A percentile compares a stretch with the other conserved stretches of the same genome.
These are phyloP conservation scores for Kradibia gibbosae DNA, from an alignment of 1,140 invertebrate genomes.

Conservation along the genomic window DNA sequence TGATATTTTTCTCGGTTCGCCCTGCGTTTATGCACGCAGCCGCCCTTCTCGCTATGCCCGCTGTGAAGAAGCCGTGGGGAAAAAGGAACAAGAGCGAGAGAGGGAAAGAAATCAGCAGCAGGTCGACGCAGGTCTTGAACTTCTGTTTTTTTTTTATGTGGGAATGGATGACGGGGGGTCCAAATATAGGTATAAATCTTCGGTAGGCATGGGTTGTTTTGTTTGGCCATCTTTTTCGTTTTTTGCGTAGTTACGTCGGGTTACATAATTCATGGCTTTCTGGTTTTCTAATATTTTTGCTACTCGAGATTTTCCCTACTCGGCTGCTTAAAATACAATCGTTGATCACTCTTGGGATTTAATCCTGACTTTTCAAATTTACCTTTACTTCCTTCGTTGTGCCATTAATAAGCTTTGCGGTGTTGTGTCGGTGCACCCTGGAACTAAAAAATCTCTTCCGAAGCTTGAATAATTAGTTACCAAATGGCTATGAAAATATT, in stretches of 20 bases:
- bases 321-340: no score
- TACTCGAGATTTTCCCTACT: no score
- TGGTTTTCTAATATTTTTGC: no score
- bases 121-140: slow-evolving; percentile 42
- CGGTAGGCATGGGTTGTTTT: not conserved
- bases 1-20: not conserved
- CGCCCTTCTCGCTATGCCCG: not conserved
- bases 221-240: not conserved
- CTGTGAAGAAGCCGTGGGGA: not conserved
- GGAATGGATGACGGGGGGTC: slow-evolving; percentile 3
- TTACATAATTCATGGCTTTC: not conserved
- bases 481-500: no score
- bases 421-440: no score
- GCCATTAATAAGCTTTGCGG: no score
- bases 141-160: slow-evolving; percentile 26
- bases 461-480: no score
- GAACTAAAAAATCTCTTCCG: no score
- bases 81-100: not conserved
- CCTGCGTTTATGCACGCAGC: not conserved
- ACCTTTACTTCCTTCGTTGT: no score
- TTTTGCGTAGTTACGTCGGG: not conserved
- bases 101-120: not conserved
- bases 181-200: slow-evolving; percentile 31
- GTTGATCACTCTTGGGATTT: no score
- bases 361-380: no score